Conservation (phyloP, 2,113 vertebrate genomes). For the Scomber colias region DNA sequence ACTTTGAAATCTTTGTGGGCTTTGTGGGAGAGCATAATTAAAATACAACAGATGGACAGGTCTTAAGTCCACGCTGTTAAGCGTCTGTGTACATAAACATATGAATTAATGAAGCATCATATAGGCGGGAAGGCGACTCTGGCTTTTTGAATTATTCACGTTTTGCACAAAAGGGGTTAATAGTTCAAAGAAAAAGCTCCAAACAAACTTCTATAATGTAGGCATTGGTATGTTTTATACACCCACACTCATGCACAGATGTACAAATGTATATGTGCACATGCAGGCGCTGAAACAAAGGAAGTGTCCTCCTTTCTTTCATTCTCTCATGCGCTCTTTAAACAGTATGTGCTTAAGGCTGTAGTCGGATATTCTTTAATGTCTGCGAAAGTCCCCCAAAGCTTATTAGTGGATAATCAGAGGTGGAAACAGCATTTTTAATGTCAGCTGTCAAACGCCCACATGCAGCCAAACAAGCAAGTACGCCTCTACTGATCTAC, state of each 20-base stretch:
- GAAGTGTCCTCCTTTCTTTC: not conserved
- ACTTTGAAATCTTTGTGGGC: constrained; percentile 9
- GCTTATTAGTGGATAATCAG: constrained; percentile 24
- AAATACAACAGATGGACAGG: constrained; percentile 31
- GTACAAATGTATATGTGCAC: constrained; percentile 2
- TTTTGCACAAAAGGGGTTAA: constrained; percentile 25
- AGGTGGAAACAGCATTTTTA: constrained; percentile 29
- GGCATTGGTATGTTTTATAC: not conserved
- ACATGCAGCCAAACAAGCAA: constrained; percentile 1
- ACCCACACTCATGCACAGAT: constrained; percentile 30
- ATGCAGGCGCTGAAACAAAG: not conserved
- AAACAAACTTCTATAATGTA: constrained; percentile 7
- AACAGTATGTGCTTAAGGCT: not conserved
- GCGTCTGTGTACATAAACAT: constrained; percentile 1
- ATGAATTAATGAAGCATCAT: not conserved
- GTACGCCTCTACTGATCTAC: not conserved
- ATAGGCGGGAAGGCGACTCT: not conserved
- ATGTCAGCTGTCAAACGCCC: constrained; percentile 23
- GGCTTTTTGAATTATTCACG: constrained; percentile 47
- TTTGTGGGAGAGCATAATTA: not conserved
- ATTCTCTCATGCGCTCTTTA: not conserved
- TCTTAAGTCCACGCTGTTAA: constrained; percentile 13
- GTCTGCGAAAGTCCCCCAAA: constrained; percentile 15
- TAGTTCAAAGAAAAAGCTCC: constrained; percentile 28
- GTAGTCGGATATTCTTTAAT: not conserved